phyloP scores from a whole-genome alignment of 2,113 vertebrate species.

The Etheostoma spectabile region DNA sequence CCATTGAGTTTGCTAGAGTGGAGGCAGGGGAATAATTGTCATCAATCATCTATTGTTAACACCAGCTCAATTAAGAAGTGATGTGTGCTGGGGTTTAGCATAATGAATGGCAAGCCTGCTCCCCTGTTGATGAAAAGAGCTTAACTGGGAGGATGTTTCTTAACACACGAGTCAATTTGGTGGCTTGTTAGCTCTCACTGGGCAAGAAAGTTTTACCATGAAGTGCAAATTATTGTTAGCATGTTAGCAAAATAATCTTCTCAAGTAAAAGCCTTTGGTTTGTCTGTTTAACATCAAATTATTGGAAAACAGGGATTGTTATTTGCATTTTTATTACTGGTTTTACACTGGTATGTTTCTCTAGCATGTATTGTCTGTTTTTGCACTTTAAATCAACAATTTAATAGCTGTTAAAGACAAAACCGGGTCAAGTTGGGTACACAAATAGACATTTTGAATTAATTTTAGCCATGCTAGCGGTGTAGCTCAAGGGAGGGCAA shows the following conservation, averaged over 20 bases:
- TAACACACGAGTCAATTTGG: constrained; percentile 17
- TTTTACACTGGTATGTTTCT: not conserved
- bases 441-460: not conserved
- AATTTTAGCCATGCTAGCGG: not conserved
- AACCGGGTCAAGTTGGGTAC: not conserved
- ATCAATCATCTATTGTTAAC: constrained; percentile 64
- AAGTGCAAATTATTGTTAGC: not conserved
- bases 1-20: constrained; percentile 36
- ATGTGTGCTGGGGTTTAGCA: constrained; percentile 53
- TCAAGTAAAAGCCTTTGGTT: not conserved
- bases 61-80: constrained; percentile 63
- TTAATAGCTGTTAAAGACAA: not conserved
- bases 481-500: not conserved
- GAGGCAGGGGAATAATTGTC: constrained; percentile 59
- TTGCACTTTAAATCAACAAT: not conserved
- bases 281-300: not conserved
- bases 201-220: not conserved
- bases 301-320: not conserved
- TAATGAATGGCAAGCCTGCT: constrained; percentile 61
- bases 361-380: not conserved
- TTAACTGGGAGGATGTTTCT: constrained; percentile 36
- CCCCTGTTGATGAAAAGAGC: constrained; percentile 44
- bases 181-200: constrained; percentile 2
- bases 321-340: not conserved
- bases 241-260: not conserved